Evolutionary conservation across 2,113 vertebrate species (phyloP), one percentile per base, ranked within the genome.

Genomic region (Elaphurus davidianus): DNA sequence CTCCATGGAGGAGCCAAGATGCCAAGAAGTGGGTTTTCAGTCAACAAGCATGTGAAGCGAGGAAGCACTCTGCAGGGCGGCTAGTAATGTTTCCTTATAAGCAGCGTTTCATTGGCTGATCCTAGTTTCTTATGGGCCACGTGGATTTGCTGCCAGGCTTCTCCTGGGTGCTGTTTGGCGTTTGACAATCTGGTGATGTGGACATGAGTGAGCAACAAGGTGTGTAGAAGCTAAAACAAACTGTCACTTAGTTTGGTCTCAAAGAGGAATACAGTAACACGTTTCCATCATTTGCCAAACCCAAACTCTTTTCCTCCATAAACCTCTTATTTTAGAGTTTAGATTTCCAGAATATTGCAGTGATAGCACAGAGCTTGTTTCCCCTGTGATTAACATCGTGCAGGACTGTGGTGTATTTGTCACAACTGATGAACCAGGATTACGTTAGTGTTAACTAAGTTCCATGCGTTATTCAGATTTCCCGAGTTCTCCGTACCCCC

Each of bases 101-200:
- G 55, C 3, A 33, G 36, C 23, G 3, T 43, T 33, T 43, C 79
- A 19, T 30, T 30, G 79, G 55, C 87, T 52, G 3, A 13, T 55
- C 28, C 19, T 47, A 2, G 45, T 36, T 60, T 82, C 59, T 82
- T n/a, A 33, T 0, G 15, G 96, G 54, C 83, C 47, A n/a, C 33
- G 6, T 67, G 84, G 90, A 76, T 88, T 33, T 43, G 79, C 87
- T 83, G 71, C 94, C 89, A 88, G 90, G 6, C 54, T 79, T 21
- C 84, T 27, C 36, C 64, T 76, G 23, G n/a, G n/a, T 23, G 15
- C 43, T 40, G 16, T 16, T 78, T 47, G 87, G 88, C 54, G 19
- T 83, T 52, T 84, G 90, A 71, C 88, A 87, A 10, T 71, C 96
- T 64, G 74, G 74, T 5, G 57, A 16, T 6, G 30, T 54, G 90